These are phyloP conservation scores for Lepidurus arcticus DNA, from an alignment of 1,140 invertebrate genomes.

Conservation along the genomic window DNA sequence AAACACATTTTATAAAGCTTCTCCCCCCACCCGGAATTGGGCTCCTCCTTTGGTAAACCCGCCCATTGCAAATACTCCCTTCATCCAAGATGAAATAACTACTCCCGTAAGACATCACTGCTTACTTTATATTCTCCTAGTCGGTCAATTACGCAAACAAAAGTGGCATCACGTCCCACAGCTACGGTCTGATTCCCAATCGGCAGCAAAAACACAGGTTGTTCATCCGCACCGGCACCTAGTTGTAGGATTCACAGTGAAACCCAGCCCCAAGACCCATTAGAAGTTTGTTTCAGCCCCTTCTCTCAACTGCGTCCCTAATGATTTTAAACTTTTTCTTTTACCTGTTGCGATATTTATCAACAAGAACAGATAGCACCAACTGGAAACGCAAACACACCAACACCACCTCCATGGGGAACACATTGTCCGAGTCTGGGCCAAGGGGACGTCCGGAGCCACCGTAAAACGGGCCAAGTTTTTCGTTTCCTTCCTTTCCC, in stretches of 20 bases:
- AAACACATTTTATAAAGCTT: too few relatives aligned
- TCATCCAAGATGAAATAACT: background rate
- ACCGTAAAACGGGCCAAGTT: background rate
- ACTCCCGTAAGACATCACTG: background rate
- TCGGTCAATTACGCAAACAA: conserved; percentile 18
- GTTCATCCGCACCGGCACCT: conserved; percentile 9
- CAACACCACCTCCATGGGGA: conserved; percentile 5
- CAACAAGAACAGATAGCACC: background rate
- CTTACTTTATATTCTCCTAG: conserved; percentile 15
- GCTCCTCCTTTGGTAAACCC: too few relatives aligned
- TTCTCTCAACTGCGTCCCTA: too few relatives aligned
- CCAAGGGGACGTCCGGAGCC: too few relatives aligned
- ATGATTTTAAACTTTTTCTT: background rate
- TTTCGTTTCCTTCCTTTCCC: background rate
- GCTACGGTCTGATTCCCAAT: conserved; percentile 12
- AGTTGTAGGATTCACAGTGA: background rate
- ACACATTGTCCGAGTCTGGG: background rate
- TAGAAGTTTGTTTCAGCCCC: too few relatives aligned
- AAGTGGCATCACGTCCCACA: conserved; percentile 15
- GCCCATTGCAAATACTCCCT: too few relatives aligned
- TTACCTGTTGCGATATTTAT: background rate
- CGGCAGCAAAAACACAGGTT: conserved; percentile 17
- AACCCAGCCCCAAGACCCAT: too few relatives aligned
- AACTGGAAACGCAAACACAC: background rate
- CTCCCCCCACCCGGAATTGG: too few relatives aligned